Evolutionary conservation across 2,888 invertebrate genomes (phyloP), one percentile per base, ranked within the genome.

Genomic region (Machimus rusticus): DNA sequence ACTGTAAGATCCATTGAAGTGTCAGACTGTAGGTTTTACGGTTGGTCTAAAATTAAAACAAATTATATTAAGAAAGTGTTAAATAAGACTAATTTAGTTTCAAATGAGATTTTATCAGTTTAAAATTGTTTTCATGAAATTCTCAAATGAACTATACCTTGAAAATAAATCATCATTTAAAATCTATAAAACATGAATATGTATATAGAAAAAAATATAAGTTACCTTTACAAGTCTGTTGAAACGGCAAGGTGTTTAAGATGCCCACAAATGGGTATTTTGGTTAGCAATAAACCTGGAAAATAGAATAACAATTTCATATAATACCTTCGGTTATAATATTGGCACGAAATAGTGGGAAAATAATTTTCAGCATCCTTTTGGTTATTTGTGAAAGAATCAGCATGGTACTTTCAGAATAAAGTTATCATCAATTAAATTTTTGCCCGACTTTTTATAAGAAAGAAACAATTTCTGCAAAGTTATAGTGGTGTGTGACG

Each of bases 341-440:
- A 16, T 16, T 46, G 12, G 14, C 4, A 46, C 14, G 43, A 46
- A 46, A 46, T 46, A 14, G 14, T 16, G 3, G 14, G 14, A 46
- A 46, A 46, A 46, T 46, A 0, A 16, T 76, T 19, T 88, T 90
- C 90, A 90, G 90, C 89, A 90, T 90, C 90, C 90, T 90, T 90
- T 90, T 90, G 90, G 90, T 88, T 90, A 89, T 89, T 88, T 89
- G 8, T 74, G 88, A 88, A 86, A 28, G 89, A 87, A 88, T 90
- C 90, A 90, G 88, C 86, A 89, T 86, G 88, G 89, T 88, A 16
- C 90, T 79, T 66, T 91, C 89, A 90, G 91, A 90, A 89, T 90
- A 77, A 90, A 89, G 89, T 90, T 90, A 89, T 90, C 90, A 91
- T 91, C 90, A 90, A 78, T 46, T 46, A 5, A 14, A 14, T 46